Conservation (phyloP, 2,797 vertebrate genomes). For the Spinibarbus caldwelli region DNA sequence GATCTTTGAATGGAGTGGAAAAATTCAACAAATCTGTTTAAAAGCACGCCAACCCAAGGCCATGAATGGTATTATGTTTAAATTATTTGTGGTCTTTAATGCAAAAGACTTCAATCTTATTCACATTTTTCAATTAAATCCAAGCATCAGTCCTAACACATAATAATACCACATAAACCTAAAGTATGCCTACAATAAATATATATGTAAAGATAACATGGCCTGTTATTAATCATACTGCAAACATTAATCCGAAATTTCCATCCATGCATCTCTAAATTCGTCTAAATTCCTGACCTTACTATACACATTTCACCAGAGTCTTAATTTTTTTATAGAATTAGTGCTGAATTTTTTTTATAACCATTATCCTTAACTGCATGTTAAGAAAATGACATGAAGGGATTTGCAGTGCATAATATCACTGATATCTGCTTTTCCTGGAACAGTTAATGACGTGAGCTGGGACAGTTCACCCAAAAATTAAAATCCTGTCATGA, state of each 20-base stretch:
- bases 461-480: not conserved
- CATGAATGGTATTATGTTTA: not conserved
- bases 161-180: not conserved
- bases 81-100: not conserved
- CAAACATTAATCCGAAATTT: not conserved
- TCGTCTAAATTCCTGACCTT: not conserved
- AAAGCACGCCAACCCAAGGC: constrained; percentile 14
- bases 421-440: not conserved
- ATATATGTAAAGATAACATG: not conserved
- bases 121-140: not conserved
- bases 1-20: constrained; percentile 22
- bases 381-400: not conserved
- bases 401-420: not conserved
- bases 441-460: not conserved
- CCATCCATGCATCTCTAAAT: not conserved
- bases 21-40: not conserved
- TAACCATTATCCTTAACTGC: not conserved
- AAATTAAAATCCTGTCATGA: not conserved
- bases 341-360: not conserved
- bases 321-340: not conserved
- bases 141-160: not conserved
- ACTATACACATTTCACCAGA: no score
- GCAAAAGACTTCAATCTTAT: not conserved
- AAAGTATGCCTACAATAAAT: not conserved
- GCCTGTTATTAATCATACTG: not conserved